These are phyloP conservation scores for Eudemis profundana DNA, from an alignment of 2,888 invertebrate species.

Conservation along the genomic window DNA sequence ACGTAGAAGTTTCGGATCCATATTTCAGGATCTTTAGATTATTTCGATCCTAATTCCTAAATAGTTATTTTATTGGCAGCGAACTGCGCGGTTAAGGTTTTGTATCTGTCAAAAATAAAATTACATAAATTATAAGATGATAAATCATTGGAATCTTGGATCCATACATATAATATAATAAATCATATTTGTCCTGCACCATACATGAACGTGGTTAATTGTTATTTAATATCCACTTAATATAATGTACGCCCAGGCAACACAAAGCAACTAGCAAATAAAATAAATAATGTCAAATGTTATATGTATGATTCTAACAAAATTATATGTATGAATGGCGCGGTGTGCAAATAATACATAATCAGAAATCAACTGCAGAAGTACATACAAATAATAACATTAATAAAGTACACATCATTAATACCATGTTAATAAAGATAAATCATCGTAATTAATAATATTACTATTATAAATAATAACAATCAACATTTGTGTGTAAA, in stretches of 20 bases:
- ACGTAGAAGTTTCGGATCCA: neutral
- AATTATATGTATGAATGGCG: conserved; percentile 63
- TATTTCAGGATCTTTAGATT: neutral
- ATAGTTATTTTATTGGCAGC: neutral
- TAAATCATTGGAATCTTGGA: neutral
- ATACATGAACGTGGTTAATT: conserved; percentile 4
- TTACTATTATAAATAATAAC: conserved; percentile 36
- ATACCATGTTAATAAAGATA: conserved; percentile 37
- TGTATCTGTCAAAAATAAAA: neutral
- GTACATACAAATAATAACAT: conserved; percentile 58
- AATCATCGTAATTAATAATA: conserved; percentile 37
- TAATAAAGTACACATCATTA: conserved; percentile 49
- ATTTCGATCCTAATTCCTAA: neutral
- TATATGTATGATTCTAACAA: conserved; percentile 41
- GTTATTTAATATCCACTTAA: conserved; percentile 20
- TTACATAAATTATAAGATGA: conserved; percentile 19
- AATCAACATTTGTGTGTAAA: conserved; percentile 29
- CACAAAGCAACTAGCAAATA: conserved; percentile 70
- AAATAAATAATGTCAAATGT: conserved; percentile 54
- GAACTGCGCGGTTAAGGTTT: neutral
- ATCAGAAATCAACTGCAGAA: conserved; percentile 56
- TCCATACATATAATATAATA: conserved; percentile 12
- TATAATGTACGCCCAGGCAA: conserved; percentile 57
- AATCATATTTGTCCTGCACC: conserved; percentile 1
- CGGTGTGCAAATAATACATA: conserved; percentile 80